phyloP scores from a whole-genome alignment of 2,888 invertebrate species.

The Lasioglossum morio region DNA sequence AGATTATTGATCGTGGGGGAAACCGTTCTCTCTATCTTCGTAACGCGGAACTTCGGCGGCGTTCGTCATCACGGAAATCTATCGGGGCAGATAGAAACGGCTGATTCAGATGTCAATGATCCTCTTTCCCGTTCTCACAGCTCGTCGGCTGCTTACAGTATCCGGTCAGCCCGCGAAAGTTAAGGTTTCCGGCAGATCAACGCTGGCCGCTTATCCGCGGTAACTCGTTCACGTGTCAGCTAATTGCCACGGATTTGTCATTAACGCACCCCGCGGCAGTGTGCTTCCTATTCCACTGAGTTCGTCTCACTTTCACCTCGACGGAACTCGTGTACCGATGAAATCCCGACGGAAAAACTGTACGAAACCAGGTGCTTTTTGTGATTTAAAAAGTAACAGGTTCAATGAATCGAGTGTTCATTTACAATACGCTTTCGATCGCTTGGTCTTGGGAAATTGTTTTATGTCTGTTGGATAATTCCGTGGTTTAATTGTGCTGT shows the following conservation, averaged over 20 bases:
- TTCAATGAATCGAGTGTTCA: background rate
- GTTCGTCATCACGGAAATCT: constrained; percentile 40
- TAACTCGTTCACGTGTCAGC: constrained; percentile 30
- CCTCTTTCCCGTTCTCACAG: constrained; percentile 44
- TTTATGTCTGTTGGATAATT: background rate
- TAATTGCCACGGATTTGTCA: constrained; percentile 61
- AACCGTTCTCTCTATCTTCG: constrained; percentile 36
- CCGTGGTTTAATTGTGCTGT: background rate
- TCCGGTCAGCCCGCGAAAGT: constrained; percentile 71
- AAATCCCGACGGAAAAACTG: constrained; percentile 41
- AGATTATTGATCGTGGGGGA: constrained; percentile 35
- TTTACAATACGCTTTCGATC: background rate
- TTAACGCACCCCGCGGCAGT: constrained; percentile 38
- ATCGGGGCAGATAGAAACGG: background rate
- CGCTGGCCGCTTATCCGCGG: background rate
- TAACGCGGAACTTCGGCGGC: constrained; percentile 35
- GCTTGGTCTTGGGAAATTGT: background rate
- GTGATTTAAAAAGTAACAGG: background rate
- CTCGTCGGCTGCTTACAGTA: constrained; percentile 20
- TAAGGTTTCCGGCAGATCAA: constrained; percentile 61
- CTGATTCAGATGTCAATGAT: constrained; percentile 45
- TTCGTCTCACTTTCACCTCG: constrained; percentile 63
- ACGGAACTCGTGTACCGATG: constrained; percentile 42
- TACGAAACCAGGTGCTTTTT: constrained; percentile 1
- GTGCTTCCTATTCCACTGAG: constrained; percentile 36